These are phyloP conservation scores for Drosophila kikkawai DNA, from an alignment of 1,140 invertebrate species.

Conservation along the genomic window DNA sequence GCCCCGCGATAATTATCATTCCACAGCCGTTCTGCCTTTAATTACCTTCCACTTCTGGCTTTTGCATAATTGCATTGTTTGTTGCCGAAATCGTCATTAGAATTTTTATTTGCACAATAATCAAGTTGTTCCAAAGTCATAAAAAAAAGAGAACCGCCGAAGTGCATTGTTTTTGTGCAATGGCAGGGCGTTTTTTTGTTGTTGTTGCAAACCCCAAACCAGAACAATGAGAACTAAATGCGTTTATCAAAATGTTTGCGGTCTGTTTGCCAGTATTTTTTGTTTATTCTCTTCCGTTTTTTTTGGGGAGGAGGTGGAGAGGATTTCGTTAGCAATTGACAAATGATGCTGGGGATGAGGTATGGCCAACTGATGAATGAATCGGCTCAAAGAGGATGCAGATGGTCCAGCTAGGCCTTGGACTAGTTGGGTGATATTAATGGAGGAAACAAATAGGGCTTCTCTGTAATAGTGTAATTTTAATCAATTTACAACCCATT, in stretches of 20 bases:
- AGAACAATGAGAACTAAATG: conserved; percentile 61
- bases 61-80: conserved; percentile 69
- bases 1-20: conserved; percentile 66
- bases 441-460: neutral
- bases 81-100: conserved; percentile 75
- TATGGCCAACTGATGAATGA: conserved; percentile 27
- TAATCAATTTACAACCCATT: neutral
- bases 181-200: conserved; percentile 24
- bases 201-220: conserved; percentile 22
- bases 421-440: conserved; percentile 24
- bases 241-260: conserved; percentile 70
- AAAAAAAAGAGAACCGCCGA: conserved; percentile 21
- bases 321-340: conserved; percentile 35
- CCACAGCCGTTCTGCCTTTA: conserved; percentile 57
- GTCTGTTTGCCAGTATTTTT: conserved; percentile 54
- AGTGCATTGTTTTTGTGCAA: conserved; percentile 55
- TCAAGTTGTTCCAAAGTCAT: conserved; percentile 50
- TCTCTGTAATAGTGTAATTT: neutral
- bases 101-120: conserved; percentile 82
- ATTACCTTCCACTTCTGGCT: conserved; percentile 58
- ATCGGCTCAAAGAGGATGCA: conserved; percentile 20
- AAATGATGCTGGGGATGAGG: conserved; percentile 26
- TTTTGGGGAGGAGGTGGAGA: neutral
- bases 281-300: conserved; percentile 10
- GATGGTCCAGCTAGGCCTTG: conserved; percentile 8